A percentile compares a stretch with the other conserved stretches of the same genome.
phyloP scores from a whole-genome alignment of 2,888 invertebrate species.

The Xestia ashworthii region DNA sequence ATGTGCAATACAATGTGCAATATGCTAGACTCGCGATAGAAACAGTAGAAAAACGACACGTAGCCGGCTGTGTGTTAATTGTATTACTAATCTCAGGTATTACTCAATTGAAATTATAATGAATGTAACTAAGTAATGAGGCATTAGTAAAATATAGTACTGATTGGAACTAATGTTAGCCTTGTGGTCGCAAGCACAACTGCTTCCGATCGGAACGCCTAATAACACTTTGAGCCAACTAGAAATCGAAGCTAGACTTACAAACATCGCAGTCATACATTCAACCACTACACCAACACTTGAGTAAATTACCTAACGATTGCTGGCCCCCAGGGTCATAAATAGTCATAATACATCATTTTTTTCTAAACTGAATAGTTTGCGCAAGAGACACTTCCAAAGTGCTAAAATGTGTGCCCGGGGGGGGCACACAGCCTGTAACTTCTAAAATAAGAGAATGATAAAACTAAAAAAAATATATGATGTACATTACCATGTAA shows the following conservation, averaged over 20 bases:
- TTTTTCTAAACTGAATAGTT: too few relatives aligned
- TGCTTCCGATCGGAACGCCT: too few relatives aligned
- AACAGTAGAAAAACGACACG: constrained; percentile 17
- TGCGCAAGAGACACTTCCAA: too few relatives aligned
- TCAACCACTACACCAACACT: neutral
- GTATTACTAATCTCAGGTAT: constrained; percentile 15
- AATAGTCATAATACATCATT: too few relatives aligned
- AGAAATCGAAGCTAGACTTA: neutral
- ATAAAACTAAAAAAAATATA: too few relatives aligned
- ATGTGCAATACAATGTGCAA: constrained; percentile 21
- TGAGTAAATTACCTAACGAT: neutral
- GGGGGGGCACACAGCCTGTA: too few relatives aligned
- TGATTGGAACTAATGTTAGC: too few relatives aligned
- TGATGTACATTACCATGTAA: too few relatives aligned
- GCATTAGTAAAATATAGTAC: too few relatives aligned
- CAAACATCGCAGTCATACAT: neutral
- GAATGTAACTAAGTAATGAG: neutral
- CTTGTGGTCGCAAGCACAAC: too few relatives aligned
- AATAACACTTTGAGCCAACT: neutral
- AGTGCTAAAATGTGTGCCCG: too few relatives aligned
- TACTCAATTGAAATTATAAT: constrained; percentile 18
- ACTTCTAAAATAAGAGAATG: too few relatives aligned
- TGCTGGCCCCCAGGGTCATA: neutral
- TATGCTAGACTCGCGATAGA: constrained; percentile 5
- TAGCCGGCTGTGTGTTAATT: neutral